Conservation (phyloP, 2,113 vertebrate genomes). For the Rallus limicola region DNA sequence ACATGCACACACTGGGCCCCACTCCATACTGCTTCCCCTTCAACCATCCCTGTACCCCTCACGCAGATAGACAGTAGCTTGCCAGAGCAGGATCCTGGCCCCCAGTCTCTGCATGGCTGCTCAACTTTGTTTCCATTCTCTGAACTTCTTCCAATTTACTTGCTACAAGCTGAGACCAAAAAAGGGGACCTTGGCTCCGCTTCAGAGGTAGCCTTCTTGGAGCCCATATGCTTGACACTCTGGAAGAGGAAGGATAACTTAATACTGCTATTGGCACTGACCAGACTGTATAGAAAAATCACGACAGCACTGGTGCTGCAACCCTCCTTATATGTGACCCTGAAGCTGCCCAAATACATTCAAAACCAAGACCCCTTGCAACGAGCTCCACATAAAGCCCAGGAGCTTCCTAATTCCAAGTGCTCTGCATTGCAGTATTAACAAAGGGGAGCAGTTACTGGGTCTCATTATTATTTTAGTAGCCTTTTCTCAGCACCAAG, state of each 20-base stretch:
- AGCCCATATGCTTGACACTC: background rate
- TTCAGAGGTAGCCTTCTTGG: background rate
- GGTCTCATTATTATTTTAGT: background rate
- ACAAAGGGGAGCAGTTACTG: background rate
- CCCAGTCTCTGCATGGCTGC: background rate
- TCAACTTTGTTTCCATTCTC: background rate
- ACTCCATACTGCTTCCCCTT: background rate
- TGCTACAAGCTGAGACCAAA: background rate
- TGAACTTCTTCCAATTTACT: background rate
- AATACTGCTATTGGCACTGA: background rate
- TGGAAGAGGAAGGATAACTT: background rate
- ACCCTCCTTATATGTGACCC: background rate
- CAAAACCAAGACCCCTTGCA: background rate
- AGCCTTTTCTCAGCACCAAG: background rate
- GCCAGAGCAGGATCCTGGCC: background rate
- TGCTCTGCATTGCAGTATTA: background rate
- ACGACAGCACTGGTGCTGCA: background rate
- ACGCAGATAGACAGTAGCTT: fast-evolving
- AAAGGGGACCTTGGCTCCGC: background rate
- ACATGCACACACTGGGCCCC: background rate
- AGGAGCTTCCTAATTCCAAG: background rate
- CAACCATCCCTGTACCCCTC: background rate
- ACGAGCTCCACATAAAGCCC: background rate
- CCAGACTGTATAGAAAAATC: background rate
- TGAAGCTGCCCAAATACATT: background rate